Base-by-base conservation (phyloP, 2,797 vertebrate genomes). In the Myoxocephalus aenaeus region DNA sequence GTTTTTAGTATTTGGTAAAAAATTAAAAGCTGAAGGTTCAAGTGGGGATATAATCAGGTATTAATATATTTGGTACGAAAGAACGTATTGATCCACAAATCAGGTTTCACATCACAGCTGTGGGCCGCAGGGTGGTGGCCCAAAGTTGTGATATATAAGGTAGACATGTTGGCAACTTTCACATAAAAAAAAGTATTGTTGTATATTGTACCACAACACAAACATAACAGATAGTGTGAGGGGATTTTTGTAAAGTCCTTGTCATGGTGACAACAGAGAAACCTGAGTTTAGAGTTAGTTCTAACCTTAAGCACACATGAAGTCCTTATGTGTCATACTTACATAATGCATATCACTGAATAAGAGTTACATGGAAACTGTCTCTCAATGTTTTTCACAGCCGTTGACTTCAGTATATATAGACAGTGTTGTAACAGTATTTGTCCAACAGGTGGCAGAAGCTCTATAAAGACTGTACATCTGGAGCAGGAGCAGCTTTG, bases 361-460 rank as follows among this genome's bases (percentile, higher is more conserved):
- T 12, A 61, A 3, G 3, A 42, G n/a, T 66, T 7, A 27, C 17
- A 2, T 53, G 5, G 5, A 38, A 22, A 56, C 13, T 27, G 13
- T 34, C n/a, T 36, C n/a, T 20, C 22, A 12, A 63, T 53, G 15
- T 40, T 17, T 29, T 38, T 29, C n/a, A 18, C n/a, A 48, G 32
- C 13, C 58, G 32, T 13, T 40, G 27, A 22, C 0, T 29, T 12
- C 12, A 57, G 5, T 13, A 3, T 27, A 14, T 13, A 32, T 4
- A 18, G 0, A 53, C 4, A 4, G 10, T 54, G 67, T 7, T 54
- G 13, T 56, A 5, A 56, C 38, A 18, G 18, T 15, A 34, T 59
- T 65, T 42, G 7, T 65, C 79, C 79, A 75, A 40, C 38, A 79
- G 72, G 4, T 57, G 75, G 64, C 75, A 73, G 10, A 44, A 34